A percentile compares a stretch with the other conserved stretches of the same genome.
Evolutionary conservation across 2,888 invertebrate genomes (phyloP).

Genomic region (Leucophora obtusa): DNA sequence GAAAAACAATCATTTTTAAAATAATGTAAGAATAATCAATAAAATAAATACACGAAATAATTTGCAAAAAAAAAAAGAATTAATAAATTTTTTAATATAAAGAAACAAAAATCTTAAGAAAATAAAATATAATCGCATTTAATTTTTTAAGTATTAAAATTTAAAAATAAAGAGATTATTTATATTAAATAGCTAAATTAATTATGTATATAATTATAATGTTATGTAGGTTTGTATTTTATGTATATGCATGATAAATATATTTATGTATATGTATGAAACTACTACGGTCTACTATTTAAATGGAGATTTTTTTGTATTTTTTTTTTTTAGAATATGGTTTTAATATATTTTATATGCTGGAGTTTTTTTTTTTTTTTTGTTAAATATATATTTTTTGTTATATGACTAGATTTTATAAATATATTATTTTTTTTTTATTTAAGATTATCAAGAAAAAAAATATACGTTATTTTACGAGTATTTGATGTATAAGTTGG

Average conservation of each 20-base stretch:
- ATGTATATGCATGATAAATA: constrained; percentile 43
- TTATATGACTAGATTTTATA: constrained; percentile 65
- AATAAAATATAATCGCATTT: constrained; percentile 19
- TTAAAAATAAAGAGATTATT: constrained; percentile 30
- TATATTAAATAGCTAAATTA: constrained; percentile 49
- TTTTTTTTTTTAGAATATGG: constrained; percentile 43
- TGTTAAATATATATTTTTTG: constrained; percentile 54
- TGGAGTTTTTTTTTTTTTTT: constrained; percentile 10
- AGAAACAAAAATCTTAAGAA: constrained; percentile 19
- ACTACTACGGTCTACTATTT: constrained; percentile 54
- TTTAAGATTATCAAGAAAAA: constrained; percentile 60
- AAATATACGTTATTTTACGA: constrained; percentile 52
- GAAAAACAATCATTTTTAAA: constrained; percentile 53
- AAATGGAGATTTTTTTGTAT: constrained; percentile 51
- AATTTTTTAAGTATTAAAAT: constrained; percentile 21
- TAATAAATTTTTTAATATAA: constrained; percentile 20
- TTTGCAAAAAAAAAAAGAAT: constrained; percentile 44
- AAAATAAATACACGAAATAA: constrained; percentile 57
- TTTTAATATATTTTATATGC: constrained; percentile 26
- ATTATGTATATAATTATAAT: constrained; percentile 33
- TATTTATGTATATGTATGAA: constrained; percentile 41
- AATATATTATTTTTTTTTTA: constrained; percentile 60
- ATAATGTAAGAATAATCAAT: constrained; percentile 48
- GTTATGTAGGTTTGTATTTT: too few species aligned
- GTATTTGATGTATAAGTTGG: constrained; percentile 53